These are phyloP conservation scores for Muscina levida DNA, from an alignment of 2,888 invertebrate genomes.

Conservation along the genomic window DNA sequence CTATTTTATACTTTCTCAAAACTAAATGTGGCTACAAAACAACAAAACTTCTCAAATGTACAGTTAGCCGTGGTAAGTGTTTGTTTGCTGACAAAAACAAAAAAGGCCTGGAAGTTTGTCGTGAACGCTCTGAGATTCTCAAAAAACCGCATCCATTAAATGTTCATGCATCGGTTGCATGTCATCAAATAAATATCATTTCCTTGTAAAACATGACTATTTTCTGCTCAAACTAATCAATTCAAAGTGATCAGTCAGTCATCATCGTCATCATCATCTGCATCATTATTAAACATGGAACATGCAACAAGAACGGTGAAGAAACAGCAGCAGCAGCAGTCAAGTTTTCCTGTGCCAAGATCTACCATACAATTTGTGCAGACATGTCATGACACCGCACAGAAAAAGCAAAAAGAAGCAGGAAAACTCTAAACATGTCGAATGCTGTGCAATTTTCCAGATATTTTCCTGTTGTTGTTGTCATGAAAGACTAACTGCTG, in stretches of 20 bases:
- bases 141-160: too few species aligned
- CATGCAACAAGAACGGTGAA: background rate
- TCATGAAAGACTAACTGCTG: too few species aligned
- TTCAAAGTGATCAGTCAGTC: constrained; percentile 53
- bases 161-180: constrained; percentile 30
- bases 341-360: background rate
- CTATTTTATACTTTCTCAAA: too few species aligned
- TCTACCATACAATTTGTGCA: background rate
- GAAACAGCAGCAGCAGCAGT: background rate
- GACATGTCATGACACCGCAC: constrained; percentile 16
- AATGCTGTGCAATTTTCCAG: background rate
- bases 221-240: constrained; percentile 45
- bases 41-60: too few species aligned
- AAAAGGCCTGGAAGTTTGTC: too few species aligned
- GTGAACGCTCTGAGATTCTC: too few species aligned
- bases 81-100: too few species aligned
- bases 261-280: constrained; percentile 21
- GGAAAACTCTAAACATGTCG: too few species aligned
- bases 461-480: background rate
- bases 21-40: too few species aligned
- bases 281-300: background rate
- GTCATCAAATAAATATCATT: constrained; percentile 58
- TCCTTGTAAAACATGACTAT: constrained; percentile 60
- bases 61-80: too few species aligned
- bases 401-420: background rate